Percentiles rank a stretch among this genome's conserved stretches.
These are phyloP conservation scores for Tiphia femorata DNA, from an alignment of 2,888 invertebrate genomes.

Conservation along the genomic window DNA sequence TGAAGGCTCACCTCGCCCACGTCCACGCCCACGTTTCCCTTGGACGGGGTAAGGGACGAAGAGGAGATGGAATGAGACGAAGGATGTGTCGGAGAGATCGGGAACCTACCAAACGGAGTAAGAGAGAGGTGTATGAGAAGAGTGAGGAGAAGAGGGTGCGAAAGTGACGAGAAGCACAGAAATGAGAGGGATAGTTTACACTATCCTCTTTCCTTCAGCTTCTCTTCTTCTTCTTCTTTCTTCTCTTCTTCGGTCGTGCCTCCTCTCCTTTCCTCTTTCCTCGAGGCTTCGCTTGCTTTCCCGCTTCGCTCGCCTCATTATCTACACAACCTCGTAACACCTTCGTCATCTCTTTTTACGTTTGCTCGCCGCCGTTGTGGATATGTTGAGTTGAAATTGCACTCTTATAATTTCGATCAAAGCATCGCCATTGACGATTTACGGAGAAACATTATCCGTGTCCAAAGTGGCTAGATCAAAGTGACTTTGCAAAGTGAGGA, in stretches of 20 bases:
- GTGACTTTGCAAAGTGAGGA: too few relatives aligned
- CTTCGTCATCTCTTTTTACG: too few relatives aligned
- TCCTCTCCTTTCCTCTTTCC: neutral
- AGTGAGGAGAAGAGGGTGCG: slow-evolving; percentile 10
- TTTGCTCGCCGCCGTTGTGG: too few relatives aligned
- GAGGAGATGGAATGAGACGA: slow-evolving; percentile 15
- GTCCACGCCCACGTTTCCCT: slow-evolving; percentile 51
- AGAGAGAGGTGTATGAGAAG: neutral
- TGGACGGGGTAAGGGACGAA: slow-evolving; percentile 3
- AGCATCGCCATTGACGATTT: too few relatives aligned
- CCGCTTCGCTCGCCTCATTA: too few relatives aligned
- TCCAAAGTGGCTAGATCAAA: too few relatives aligned
- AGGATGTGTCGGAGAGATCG: slow-evolving; percentile 1
- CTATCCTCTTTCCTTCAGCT: slow-evolving; percentile 15
- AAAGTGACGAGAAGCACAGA: neutral
- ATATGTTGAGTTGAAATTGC: too few relatives aligned
- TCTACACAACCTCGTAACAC: too few relatives aligned
- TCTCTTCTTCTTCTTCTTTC: neutral
- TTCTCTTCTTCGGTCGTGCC: neutral
- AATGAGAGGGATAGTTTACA: neutral
- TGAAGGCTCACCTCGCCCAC: slow-evolving; percentile 51
- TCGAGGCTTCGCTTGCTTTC: too few relatives aligned
- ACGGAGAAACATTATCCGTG: too few relatives aligned
- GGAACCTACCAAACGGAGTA: neutral
- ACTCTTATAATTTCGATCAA: too few relatives aligned